phyloP scores from a whole-genome alignment of 2,113 vertebrate genomes.

The Cryptotis parvus region DNA sequence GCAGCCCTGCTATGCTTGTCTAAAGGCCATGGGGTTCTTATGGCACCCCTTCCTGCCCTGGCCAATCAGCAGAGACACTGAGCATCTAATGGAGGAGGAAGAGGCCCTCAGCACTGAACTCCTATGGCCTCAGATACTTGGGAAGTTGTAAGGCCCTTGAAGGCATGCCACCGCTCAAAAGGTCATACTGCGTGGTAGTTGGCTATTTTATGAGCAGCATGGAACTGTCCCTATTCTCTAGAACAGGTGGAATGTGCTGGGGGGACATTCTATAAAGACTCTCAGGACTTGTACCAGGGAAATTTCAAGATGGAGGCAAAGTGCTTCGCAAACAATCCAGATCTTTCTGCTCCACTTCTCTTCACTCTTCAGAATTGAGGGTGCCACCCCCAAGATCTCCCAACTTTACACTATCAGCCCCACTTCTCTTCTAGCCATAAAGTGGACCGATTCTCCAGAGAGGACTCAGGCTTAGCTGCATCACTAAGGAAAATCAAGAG shows the following conservation, averaged over 20 bases:
- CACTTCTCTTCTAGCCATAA: background rate
- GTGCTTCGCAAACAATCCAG: background rate
- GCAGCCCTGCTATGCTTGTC: slow-evolving; percentile 13
- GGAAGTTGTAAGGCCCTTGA: background rate
- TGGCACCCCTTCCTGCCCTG: too few species aligned
- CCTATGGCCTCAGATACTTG: too few species aligned
- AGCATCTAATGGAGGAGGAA: too few species aligned
- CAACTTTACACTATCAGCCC: background rate
- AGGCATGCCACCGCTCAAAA: slow-evolving; percentile 66
- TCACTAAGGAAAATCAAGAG: background rate
- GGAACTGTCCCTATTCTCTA: background rate
- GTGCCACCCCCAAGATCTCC: background rate
- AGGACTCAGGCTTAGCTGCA: background rate
- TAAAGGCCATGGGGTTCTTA: too few species aligned
- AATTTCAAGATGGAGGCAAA: background rate
- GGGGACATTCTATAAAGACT: background rate
- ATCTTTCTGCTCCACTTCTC: background rate
- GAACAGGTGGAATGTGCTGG: background rate
- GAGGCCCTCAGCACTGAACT: too few species aligned
- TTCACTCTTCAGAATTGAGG: background rate
- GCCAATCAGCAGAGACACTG: too few species aligned
- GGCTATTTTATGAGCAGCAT: background rate
- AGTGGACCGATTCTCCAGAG: background rate
- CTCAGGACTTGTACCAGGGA: too few species aligned
- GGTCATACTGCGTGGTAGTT: slow-evolving; percentile 63